phyloP scores from a whole-genome alignment of 2,113 vertebrate genomes.

The Orthonyx spaldingii region DNA sequence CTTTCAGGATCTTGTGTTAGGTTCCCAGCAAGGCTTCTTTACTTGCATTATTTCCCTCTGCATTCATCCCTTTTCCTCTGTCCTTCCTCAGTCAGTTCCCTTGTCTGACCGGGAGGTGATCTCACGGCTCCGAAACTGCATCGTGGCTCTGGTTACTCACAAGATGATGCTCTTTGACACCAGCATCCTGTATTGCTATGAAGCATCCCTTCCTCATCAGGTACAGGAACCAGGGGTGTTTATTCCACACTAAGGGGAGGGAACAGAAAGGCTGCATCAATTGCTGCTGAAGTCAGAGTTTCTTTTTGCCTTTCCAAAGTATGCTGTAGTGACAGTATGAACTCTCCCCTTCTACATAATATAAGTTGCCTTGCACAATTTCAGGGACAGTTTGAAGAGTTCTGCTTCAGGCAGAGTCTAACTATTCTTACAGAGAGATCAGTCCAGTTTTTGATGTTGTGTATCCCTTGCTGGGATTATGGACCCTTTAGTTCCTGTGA shows the following conservation, averaged over 20 bases:
- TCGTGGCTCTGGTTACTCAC: slow-evolving; percentile 83
- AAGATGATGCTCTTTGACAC: slow-evolving; percentile 91
- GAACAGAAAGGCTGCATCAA: background rate
- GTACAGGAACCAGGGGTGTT: slow-evolving; percentile 55
- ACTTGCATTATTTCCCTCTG: background rate
- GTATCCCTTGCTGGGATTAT: background rate
- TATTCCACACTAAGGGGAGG: background rate
- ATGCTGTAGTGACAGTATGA: background rate
- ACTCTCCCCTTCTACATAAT: background rate
- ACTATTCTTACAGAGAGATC: background rate
- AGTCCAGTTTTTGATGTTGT: background rate
- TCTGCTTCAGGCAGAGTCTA: background rate
- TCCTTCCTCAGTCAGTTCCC: slow-evolving; percentile 75
- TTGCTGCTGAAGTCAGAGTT: background rate
- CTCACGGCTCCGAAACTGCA: slow-evolving; percentile 91
- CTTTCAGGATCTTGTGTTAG: background rate
- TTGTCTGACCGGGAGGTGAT: slow-evolving; percentile 92
- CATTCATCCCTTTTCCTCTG: background rate
- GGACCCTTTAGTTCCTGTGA: background rate
- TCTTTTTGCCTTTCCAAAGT: background rate
- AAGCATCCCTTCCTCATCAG: slow-evolving; percentile 88
- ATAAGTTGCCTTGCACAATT: background rate
- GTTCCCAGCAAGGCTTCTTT: background rate
- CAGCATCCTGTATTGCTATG: slow-evolving; percentile 95
- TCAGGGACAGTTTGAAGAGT: background rate